Percentiles rank a stretch among this genome's conserved stretches.
Evolutionary conservation across 2,113 vertebrate species (phyloP).

Genomic region (Muntiacus reevesi): DNA sequence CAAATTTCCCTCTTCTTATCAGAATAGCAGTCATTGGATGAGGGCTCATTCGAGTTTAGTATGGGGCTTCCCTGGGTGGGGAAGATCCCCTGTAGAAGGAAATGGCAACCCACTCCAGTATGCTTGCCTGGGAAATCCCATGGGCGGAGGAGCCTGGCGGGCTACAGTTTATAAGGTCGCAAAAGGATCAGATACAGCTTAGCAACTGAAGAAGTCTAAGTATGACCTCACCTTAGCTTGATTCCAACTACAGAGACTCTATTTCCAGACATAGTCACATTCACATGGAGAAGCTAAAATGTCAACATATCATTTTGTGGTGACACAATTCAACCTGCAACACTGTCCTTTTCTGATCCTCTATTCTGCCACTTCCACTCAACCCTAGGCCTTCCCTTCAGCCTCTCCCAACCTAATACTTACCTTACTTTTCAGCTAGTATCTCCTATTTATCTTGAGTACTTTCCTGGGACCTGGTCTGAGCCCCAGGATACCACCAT

Average conservation of each 20-base stretch:
- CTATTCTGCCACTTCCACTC: neutral
- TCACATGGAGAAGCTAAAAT: neutral
- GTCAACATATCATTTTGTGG: neutral
- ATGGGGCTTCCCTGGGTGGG: neutral
- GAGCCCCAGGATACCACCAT: neutral
- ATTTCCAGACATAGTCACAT: neutral
- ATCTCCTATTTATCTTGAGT: neutral
- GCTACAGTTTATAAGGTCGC: neutral
- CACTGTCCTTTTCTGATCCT: neutral
- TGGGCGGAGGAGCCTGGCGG: neutral
- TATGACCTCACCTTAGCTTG: neutral
- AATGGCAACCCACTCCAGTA: neutral
- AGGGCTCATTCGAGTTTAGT: too few species aligned
- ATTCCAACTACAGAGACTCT: neutral
- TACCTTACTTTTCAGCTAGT: neutral
- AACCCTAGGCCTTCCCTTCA: neutral
- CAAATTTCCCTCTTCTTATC: neutral
- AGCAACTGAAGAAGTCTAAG: neutral
- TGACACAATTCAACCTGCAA: neutral
- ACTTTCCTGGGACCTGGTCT: neutral
- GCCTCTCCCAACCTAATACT: neutral
- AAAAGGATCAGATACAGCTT: neutral
- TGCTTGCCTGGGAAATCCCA: neutral
- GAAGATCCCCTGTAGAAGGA: neutral
- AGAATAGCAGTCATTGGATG: neutral